These are phyloP conservation scores for Ammodramus savannarum DNA, from an alignment of 2,113 vertebrate genomes.

Conservation along the genomic window DNA sequence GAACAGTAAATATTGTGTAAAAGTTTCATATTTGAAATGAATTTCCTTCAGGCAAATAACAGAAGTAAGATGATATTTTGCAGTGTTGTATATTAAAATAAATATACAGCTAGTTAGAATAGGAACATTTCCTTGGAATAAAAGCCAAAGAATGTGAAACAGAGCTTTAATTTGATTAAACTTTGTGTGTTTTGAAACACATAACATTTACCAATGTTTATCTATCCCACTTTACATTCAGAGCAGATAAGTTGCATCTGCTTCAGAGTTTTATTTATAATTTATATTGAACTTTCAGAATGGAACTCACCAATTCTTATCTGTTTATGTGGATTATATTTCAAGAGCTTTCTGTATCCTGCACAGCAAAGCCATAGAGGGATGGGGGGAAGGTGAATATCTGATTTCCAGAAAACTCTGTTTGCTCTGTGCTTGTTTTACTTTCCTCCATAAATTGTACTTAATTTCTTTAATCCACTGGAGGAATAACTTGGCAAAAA, in stretches of 20 bases:
- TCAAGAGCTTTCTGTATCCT: not conserved
- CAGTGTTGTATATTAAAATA: slow-evolving; percentile 62
- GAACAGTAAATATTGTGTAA: slow-evolving; percentile 66
- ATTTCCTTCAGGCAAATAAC: slow-evolving; percentile 64
- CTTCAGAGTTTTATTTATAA: slow-evolving; percentile 10
- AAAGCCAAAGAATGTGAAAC: slow-evolving; percentile 13
- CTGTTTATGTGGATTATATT: not conserved
- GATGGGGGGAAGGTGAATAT: rapidly evolving
- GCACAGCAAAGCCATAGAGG: not conserved
- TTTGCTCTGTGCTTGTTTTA: not conserved
- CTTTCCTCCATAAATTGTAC: not conserved
- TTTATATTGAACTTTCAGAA: slow-evolving; percentile 5
- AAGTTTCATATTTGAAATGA: slow-evolving; percentile 70
- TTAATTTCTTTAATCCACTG: not conserved
- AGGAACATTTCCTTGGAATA: slow-evolving; percentile 27
- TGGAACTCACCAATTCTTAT: not conserved
- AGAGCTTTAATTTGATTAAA: slow-evolving; percentile 51
- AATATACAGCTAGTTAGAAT: slow-evolving; percentile 48
- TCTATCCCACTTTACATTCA: not conserved
- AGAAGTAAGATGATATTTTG: slow-evolving; percentile 65
- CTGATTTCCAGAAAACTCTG: not conserved
- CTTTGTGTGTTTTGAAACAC: slow-evolving; percentile 17
- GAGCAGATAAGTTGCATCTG: not conserved
- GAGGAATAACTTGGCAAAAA: not conserved
- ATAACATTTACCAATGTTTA: slow-evolving; percentile 37